phyloP scores from a whole-genome alignment of 2,797 vertebrate species.

The Parauchenoglanis ngamensis region DNA sequence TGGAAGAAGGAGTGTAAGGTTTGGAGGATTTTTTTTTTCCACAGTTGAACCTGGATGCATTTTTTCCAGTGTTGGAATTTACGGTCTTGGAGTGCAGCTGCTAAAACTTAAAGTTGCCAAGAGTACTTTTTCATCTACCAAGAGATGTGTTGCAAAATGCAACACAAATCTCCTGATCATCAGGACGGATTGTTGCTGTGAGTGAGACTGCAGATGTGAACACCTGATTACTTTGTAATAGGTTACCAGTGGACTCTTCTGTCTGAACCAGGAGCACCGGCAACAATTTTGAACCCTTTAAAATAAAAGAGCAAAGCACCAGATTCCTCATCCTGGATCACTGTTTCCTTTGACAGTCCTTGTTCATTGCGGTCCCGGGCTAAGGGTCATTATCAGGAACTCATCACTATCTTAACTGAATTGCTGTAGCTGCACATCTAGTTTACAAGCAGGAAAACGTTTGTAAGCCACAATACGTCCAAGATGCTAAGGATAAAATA shows the following conservation, averaged over 20 bases:
- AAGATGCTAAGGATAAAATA: not conserved
- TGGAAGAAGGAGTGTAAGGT: conserved; percentile 41
- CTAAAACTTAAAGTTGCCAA: conserved; percentile 46
- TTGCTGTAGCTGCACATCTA: not conserved
- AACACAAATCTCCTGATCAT: not conserved
- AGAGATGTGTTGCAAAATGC: conserved; percentile 17
- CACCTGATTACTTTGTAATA: not conserved
- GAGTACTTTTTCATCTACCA: conserved; percentile 12
- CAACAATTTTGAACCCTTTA: not conserved
- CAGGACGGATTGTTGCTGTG: conserved; percentile 4
- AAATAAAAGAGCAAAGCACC: not conserved
- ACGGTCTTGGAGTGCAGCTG: conserved; percentile 49
- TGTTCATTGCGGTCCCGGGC: not conserved
- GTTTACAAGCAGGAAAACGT: not conserved
- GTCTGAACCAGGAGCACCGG: not conserved
- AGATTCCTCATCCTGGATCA: not conserved
- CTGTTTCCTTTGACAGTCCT: not conserved
- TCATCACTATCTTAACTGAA: not conserved
- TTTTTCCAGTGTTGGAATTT: conserved; percentile 51
- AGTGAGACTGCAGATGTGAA: conserved; percentile 13
- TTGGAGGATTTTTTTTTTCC: conserved; percentile 21
- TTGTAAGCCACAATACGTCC: not conserved
- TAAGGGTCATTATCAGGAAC: too few relatives aligned
- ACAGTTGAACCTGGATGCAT: conserved; percentile 46
- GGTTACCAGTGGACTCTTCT: not conserved